These are phyloP conservation scores for Drosophila formosana DNA, from an alignment of 2,888 invertebrate species.

Conservation along the genomic window DNA sequence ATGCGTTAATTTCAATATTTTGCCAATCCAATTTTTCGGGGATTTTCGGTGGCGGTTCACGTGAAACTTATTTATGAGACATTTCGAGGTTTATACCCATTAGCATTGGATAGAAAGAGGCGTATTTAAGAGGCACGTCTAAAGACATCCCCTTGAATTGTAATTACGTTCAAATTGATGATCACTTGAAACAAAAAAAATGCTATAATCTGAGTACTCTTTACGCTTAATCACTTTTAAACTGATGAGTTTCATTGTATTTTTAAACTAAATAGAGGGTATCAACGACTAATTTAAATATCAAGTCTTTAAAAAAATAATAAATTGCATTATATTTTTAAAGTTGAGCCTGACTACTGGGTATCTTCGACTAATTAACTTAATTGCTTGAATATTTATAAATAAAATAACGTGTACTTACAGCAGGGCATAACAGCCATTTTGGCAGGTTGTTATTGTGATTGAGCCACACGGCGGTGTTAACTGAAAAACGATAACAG, in stretches of 20 bases:
- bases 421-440: constrained; percentile 72
- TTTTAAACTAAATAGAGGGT: not conserved
- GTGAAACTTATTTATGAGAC: constrained; percentile 51
- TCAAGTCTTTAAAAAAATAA: not conserved
- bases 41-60: constrained; percentile 42
- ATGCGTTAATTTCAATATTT: constrained; percentile 59
- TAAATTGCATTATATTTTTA: not conserved
- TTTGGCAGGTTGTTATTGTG: constrained; percentile 44
- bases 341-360: not conserved
- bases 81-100: constrained; percentile 11
- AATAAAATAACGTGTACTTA: constrained; percentile 50
- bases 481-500: constrained; percentile 45
- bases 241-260: too few relatives aligned
- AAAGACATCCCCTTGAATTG: not conserved
- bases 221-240: too few relatives aligned
- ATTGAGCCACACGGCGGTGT: constrained; percentile 31
- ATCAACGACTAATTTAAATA: not conserved
- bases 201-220: too few relatives aligned
- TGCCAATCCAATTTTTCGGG: constrained; percentile 39
- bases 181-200: not conserved
- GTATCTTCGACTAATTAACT: not conserved
- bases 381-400: not conserved
- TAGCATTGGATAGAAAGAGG: constrained; percentile 5
- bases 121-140: constrained; percentile 6
- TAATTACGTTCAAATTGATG: not conserved